Percentiles rank a stretch among this genome's conserved stretches.
Conservation (phyloP, 2,888 invertebrate genomes). For the Dicycla oo region DNA sequence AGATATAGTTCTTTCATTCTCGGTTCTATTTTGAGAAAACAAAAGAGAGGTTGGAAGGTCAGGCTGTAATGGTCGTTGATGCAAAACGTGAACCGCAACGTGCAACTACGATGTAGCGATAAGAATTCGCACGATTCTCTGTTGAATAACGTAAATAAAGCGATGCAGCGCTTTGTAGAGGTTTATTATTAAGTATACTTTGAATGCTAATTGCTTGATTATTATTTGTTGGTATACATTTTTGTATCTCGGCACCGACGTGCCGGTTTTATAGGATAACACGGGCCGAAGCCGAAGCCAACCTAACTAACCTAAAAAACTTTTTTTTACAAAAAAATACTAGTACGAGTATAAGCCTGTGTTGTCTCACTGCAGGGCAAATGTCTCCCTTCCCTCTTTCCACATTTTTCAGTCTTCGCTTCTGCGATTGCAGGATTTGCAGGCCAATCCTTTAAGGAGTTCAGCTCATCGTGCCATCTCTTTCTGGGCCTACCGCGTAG, state of each 20-base stretch:
- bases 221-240: no score
- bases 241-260: no score
- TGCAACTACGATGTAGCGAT: slow-evolving; percentile 81
- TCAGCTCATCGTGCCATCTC: not conserved
- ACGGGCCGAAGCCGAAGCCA: no score
- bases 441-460: no score
- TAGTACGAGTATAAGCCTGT: not conserved
- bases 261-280: no score
- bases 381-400: not conserved
- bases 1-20: slow-evolving; percentile 34
- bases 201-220: slow-evolving; percentile 40
- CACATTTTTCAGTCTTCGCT: not conserved
- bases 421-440: no score
- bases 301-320: no score
- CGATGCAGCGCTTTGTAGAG: slow-evolving; percentile 60
- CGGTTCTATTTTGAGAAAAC: slow-evolving; percentile 35
- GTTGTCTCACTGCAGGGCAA: not conserved
- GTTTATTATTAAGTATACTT: slow-evolving; percentile 34
- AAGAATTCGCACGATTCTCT: slow-evolving; percentile 83
- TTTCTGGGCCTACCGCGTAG: not conserved
- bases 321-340: no score
- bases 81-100: slow-evolving; percentile 78
- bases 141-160: slow-evolving; percentile 61
- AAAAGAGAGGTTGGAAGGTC: slow-evolving; percentile 53
- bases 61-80: slow-evolving; percentile 58